Evolutionary conservation across 1,140 invertebrate species (phyloP).

Genomic region (Helicoverpa zea): DNA sequence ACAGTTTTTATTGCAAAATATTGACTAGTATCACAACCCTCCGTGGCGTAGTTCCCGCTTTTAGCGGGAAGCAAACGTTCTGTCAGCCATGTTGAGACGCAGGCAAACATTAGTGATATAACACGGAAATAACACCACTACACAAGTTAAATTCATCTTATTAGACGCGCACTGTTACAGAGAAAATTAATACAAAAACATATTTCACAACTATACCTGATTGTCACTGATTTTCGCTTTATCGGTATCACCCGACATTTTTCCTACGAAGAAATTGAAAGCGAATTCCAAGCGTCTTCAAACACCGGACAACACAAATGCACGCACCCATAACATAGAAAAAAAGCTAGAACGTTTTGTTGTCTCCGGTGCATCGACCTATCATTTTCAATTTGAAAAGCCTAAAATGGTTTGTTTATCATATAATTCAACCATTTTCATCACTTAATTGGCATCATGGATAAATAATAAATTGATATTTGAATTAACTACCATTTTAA

Average conservation of each 20-base stretch:
- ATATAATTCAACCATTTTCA: too few relatives aligned
- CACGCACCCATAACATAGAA: conserved; percentile 83
- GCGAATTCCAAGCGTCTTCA: conserved; percentile 87
- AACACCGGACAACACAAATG: conserved; percentile 87
- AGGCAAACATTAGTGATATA: conserved; percentile 87
- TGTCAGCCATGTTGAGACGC: conserved; percentile 88
- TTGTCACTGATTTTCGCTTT: conserved; percentile 87
- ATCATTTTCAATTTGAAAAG: background rate
- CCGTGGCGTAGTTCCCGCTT: conserved; percentile 87
- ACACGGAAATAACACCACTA: conserved; percentile 86
- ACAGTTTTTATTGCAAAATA: conserved; percentile 80
- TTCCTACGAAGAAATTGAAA: conserved; percentile 87
- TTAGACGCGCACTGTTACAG: conserved; percentile 76
- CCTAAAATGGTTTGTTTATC: background rate
- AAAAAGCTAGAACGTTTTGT: conserved; percentile 80
- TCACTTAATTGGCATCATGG: too few relatives aligned
- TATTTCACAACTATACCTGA: conserved; percentile 86
- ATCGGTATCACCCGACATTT: conserved; percentile 87
- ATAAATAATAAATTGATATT: too few relatives aligned
- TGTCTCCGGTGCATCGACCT: conserved; percentile 41
- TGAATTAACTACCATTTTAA: too few relatives aligned
- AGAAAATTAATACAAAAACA: conserved; percentile 80
- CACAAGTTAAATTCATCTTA: conserved; percentile 75
- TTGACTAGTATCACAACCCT: conserved; percentile 83
- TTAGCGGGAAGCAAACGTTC: conserved; percentile 87